Conservation (phyloP, 2,888 invertebrate species). For the Leptinotarsa juncta region DNA sequence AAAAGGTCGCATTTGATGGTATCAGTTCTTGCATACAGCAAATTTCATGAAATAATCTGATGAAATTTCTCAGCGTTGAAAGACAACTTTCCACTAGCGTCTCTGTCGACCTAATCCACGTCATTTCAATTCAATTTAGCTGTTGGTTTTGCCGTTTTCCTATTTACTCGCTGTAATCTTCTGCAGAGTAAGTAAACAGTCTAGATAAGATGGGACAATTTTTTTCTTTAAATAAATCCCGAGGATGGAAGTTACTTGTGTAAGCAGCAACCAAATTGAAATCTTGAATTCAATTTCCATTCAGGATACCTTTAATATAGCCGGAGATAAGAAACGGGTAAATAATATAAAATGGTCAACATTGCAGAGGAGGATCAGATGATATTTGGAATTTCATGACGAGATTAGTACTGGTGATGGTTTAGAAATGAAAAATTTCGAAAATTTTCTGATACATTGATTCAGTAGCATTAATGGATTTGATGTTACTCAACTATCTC, state of each 20-base stretch:
- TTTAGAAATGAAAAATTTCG: not conserved
- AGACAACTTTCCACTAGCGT: not conserved
- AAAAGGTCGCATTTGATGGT: not conserved
- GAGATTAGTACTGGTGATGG: not conserved
- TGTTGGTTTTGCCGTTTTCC: slow-evolving; percentile 14
- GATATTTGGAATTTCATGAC: slow-evolving; percentile 2
- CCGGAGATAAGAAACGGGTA: slow-evolving; percentile 40
- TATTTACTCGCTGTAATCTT: slow-evolving; percentile 26
- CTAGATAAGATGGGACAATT: slow-evolving; percentile 31
- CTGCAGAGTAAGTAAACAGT: slow-evolving; percentile 31
- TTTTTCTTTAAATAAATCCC: slow-evolving; percentile 30
- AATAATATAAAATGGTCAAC: slow-evolving; percentile 52
- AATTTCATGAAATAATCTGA: not conserved
- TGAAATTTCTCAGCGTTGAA: not conserved
- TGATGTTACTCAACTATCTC: no score
- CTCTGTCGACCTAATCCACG: not conserved
- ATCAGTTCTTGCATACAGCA: not conserved
- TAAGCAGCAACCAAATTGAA: slow-evolving; percentile 47
- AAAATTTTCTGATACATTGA: not conserved
- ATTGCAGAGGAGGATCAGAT: slow-evolving; percentile 28
- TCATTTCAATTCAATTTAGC: slow-evolving; percentile 18
- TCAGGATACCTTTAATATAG: slow-evolving; percentile 47
- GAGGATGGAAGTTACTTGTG: slow-evolving; percentile 34
- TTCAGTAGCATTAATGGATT: not conserved
- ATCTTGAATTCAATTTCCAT: slow-evolving; percentile 50